Evolutionary conservation across 2,888 invertebrate genomes (phyloP).

Genomic region (Noctuana brunneofusca): DNA sequence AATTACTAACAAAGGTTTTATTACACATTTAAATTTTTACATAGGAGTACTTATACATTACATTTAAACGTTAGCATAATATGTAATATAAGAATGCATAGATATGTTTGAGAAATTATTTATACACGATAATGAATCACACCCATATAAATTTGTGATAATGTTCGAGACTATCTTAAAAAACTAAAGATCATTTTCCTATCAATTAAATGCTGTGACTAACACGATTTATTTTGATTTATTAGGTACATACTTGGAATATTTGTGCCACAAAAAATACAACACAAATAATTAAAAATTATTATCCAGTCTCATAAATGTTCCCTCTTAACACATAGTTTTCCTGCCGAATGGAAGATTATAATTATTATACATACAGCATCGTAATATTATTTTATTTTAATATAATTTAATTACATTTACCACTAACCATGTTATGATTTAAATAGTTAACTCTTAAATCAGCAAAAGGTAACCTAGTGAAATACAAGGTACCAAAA

Average conservation of each 20-base stretch:
- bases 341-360: neutral
- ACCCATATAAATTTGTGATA: conserved; percentile 30
- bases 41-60: neutral
- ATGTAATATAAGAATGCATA: neutral
- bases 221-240: neutral
- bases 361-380: no score
- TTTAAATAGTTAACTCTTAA: neutral
- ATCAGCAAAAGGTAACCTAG: conserved; percentile 11
- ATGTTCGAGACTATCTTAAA: conserved; percentile 22
- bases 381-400: neutral
- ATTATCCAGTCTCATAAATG: conserved; percentile 27
- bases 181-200: conserved; percentile 22
- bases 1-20: no score
- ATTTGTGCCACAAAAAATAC: conserved; percentile 11
- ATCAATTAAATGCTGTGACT: conserved; percentile 19
- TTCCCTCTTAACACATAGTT: conserved; percentile 15
- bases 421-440: conserved; percentile 11
- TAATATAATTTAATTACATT: conserved; percentile 5
- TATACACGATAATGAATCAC: conserved; percentile 7
- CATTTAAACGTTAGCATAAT: neutral
- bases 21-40: neutral
- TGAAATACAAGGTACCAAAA: neutral
- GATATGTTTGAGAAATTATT: conserved; percentile 3
- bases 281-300: conserved; percentile 14
- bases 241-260: conserved; percentile 1